These are phyloP conservation scores for Bucco capensis DNA, from an alignment of 2,113 vertebrate genomes.

Conservation along the genomic window DNA sequence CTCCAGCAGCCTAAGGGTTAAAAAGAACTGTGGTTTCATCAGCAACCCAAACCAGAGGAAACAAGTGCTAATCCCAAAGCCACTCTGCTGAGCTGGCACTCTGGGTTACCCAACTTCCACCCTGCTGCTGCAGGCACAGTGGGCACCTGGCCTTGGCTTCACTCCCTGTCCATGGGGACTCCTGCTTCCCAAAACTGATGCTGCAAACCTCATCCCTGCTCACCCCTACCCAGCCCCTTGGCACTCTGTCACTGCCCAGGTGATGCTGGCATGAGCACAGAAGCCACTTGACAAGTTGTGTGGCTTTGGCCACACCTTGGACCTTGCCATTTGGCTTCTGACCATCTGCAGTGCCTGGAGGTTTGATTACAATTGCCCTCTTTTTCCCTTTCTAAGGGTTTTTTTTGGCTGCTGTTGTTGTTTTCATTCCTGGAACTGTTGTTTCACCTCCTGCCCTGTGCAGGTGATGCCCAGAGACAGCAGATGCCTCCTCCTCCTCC, in stretches of 20 bases:
- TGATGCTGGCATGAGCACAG: not conserved
- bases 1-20: not conserved
- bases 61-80: not conserved
- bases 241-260: not conserved
- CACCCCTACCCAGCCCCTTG: not conserved
- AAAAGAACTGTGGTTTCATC: not conserved
- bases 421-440: not conserved
- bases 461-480: not conserved
- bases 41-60: constrained; percentile 14
- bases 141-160: fast-evolving
- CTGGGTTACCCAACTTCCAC: constrained; percentile 21
- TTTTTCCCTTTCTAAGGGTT: not conserved
- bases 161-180: not conserved
- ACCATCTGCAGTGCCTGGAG: not conserved
- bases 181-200: fast-evolving
- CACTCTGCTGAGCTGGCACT: fast-evolving
- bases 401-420: no score
- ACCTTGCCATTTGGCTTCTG: not conserved
- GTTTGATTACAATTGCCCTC: not conserved
- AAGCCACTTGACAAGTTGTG: not conserved
- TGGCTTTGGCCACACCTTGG: not conserved
- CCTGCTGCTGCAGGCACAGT: not conserved
- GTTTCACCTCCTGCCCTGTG: not conserved
- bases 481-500: not conserved
- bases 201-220: not conserved